Evolutionary conservation across 37 sponge, comb jelly and placozoan species (phyloP), one percentile per base, ranked within the genome.

Genomic region (Amphimedon queenslandica): DNA sequence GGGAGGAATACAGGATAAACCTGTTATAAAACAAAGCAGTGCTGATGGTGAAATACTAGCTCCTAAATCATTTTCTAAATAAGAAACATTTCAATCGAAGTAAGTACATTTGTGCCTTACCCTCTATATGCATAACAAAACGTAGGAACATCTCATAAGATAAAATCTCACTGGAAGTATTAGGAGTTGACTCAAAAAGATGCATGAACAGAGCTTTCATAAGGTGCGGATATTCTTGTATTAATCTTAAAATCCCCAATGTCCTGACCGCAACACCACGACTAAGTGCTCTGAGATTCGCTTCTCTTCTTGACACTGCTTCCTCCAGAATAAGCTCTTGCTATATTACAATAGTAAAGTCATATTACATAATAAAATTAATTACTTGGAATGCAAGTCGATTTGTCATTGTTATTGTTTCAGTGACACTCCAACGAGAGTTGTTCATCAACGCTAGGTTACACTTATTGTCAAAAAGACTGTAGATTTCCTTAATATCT

Each of bases 271-370:
- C 21, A 8, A 67, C 13, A 23, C 69, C 69, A 23, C n/a, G 29
- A 23, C 29, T 23, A 34, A 67, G 30, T 36, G 69, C 69, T 67
- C 30, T 67, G 6, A 67, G 21, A 67, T 67, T 67, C 13, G 29
- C 40, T 33, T 67, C 69, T 34, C 69, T 28, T 10, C 40, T 28
- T 31, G 24, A 41, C 8, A 63, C 61, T 5, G 61, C 66, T 75
- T 75, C 76, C 27, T 75, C 76, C 28, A 27, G 29, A 23, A 75
- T 13, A 5, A 75, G 47, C 25, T 63, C 64, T 8, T 75, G 65
- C 5, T 42, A n/a, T 18, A n/a, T n/a, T n/a, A n/a, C n/a, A n/a
- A n/a, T n/a, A n/a, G n/a, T n/a, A n/a, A n/a, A n/a, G n/a, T n/a
- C n/a, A n/a, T n/a, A n/a, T n/a, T n/a, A n/a, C n/a, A n/a, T n/a